Evolutionary conservation across 1,140 invertebrate genomes (phyloP).

Genomic region (Centruroides vittatus): DNA sequence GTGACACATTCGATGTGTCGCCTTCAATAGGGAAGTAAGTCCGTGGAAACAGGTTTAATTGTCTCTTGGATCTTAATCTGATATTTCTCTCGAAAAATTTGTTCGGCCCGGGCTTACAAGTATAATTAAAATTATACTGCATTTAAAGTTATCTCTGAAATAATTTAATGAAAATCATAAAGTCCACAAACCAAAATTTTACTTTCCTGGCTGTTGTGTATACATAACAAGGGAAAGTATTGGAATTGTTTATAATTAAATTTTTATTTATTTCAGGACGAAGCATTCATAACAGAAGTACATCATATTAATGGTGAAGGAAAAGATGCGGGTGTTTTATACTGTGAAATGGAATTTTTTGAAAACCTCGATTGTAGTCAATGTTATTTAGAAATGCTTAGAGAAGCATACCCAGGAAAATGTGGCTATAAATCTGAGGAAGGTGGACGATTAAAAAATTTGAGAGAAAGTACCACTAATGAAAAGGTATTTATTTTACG

Average conservation of each 20-base stretch:
- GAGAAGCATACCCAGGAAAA: slow-evolving; percentile 56
- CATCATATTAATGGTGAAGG: slow-evolving; percentile 79
- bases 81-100: too few species aligned
- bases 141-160: too few species aligned
- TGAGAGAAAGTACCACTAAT: slow-evolving; percentile 63
- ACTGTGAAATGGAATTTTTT: slow-evolving; percentile 79
- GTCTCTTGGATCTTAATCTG: too few species aligned
- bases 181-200: too few species aligned
- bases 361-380: slow-evolving; percentile 63
- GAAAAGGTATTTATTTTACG: slow-evolving; percentile 43
- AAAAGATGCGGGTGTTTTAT: slow-evolving; percentile 79
- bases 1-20: too few species aligned
- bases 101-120: too few species aligned
- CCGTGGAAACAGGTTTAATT: too few species aligned
- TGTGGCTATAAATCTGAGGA: slow-evolving; percentile 73
- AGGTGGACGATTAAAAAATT: slow-evolving; percentile 68
- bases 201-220: too few species aligned
- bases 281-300: slow-evolving; percentile 73
- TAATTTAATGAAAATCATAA: too few species aligned
- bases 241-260: not conserved
- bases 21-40: too few species aligned
- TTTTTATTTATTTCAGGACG: slow-evolving; percentile 38
- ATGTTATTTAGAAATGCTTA: slow-evolving; percentile 41
- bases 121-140: too few species aligned
- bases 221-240: too few species aligned